A percentile compares a stretch with the other conserved stretches of the same genome.
These are phyloP conservation scores for Diprion similis DNA, from an alignment of 1,140 invertebrate species.

Conservation along the genomic window DNA sequence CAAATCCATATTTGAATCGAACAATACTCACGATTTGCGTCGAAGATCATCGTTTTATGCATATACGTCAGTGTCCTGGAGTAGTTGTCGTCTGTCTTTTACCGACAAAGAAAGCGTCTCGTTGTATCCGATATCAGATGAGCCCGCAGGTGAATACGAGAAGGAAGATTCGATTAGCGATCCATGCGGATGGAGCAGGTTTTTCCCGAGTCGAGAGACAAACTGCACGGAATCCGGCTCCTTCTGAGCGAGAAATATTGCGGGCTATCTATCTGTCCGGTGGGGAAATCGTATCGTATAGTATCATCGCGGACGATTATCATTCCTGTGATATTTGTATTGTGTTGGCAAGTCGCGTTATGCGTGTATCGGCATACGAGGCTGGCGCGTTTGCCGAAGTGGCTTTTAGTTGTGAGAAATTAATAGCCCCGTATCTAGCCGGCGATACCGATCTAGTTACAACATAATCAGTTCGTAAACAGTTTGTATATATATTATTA, in stretches of 20 bases:
- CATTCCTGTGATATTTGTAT: neutral
- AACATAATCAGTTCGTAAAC: neutral
- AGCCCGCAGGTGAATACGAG: no score
- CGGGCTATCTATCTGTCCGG: slow-evolving; percentile 10
- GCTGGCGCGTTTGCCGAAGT: neutral
- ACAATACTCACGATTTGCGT: slow-evolving; percentile 2
- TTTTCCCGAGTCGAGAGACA: neutral
- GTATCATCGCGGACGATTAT: slow-evolving; percentile 8
- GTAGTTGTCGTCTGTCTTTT: neutral
- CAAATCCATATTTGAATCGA: no score
- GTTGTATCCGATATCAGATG: neutral
- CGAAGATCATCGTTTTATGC: neutral
- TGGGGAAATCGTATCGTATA: neutral
- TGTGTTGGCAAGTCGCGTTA: neutral
- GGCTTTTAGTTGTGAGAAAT: slow-evolving; percentile 5
- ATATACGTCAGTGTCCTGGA: neutral
- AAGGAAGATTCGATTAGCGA: neutral
- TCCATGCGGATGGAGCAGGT: neutral
- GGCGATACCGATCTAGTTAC: neutral
- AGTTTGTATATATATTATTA: neutral
- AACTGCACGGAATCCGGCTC: neutral
- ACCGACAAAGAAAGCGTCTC: neutral
- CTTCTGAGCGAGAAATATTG: neutral
- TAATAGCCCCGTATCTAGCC: slow-evolving; percentile 3
- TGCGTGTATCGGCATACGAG: neutral